Conservation (phyloP, 2,888 invertebrate species). For the Ptilodon capucinus region DNA sequence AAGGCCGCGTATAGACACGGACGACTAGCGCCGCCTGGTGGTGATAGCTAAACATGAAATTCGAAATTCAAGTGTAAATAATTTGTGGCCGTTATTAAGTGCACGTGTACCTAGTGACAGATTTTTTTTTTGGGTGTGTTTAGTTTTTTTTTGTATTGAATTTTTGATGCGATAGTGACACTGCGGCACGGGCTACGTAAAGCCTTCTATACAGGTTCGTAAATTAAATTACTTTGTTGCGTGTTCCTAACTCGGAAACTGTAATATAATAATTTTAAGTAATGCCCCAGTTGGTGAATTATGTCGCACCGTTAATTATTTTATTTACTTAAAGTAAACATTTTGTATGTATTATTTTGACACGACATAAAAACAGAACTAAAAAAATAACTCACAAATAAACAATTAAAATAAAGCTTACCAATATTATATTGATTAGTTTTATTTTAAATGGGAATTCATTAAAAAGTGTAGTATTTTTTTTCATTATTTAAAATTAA, state of each 20-base stretch:
- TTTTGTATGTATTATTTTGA: background rate
- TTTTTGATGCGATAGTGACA: slow-evolving; percentile 50
- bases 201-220: slow-evolving; percentile 57
- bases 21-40: slow-evolving; percentile 51
- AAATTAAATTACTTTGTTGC: slow-evolving; percentile 68
- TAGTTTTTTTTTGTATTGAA: slow-evolving; percentile 42
- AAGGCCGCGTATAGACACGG: slow-evolving; percentile 45
- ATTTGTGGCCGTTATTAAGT: slow-evolving; percentile 19
- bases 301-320: background rate
- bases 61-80: slow-evolving; percentile 57
- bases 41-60: slow-evolving; percentile 55
- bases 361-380: background rate
- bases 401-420: no score
- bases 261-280: slow-evolving; percentile 46
- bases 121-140: slow-evolving; percentile 24
- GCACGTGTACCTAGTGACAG: slow-evolving; percentile 25
- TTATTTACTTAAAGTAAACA: background rate
- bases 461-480: no score
- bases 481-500: no score
- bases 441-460: no score
- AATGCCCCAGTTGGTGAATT: slow-evolving; percentile 18
- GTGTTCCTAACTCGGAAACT: slow-evolving; percentile 48
- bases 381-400: no score
- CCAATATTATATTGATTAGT: no score
- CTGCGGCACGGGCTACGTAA: slow-evolving; percentile 39